phyloP scores from a whole-genome alignment of 1,140 invertebrate species.

The Magallana gigas region DNA sequence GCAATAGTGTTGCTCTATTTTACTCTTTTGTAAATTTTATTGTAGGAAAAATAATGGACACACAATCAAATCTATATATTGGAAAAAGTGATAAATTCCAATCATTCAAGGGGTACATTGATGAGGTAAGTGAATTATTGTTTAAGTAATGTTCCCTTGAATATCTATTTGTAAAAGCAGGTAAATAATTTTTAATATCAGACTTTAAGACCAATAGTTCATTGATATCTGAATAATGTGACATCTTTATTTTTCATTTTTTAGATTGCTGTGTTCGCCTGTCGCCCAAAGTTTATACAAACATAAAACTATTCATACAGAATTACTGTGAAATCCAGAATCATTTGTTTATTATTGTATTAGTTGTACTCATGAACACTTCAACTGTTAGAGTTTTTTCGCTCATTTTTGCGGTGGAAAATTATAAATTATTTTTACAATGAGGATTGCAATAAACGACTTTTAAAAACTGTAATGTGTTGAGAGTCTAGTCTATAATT shows the following conservation, averaged over 20 bases:
- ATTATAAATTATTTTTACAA: too few species aligned
- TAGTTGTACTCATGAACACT: not conserved
- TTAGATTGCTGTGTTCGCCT: constrained; percentile 1
- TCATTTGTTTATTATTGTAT: not conserved
- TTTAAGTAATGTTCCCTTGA: too few species aligned
- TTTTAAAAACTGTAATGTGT: too few species aligned
- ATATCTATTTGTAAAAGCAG: too few species aligned
- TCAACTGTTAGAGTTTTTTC: not conserved
- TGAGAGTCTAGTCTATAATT: too few species aligned
- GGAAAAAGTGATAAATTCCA: not conserved
- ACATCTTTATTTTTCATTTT: not conserved
- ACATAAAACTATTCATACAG: not conserved
- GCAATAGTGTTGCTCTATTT: too few species aligned
- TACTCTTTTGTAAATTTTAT: not conserved
- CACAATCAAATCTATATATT: not conserved
- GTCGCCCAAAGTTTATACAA: constrained; percentile 28
- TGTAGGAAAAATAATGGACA: not conserved
- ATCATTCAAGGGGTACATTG: not conserved
- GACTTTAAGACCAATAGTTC: too few species aligned
- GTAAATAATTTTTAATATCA: too few species aligned
- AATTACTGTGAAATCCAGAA: constrained; percentile 1
- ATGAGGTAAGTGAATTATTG: not conserved
- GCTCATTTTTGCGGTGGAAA: not conserved
- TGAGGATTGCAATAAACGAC: too few species aligned
- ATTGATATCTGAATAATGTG: too few species aligned